These are phyloP conservation scores for Caenorhabditis drosophilae DNA, from an alignment of 2,888 invertebrate genomes.

Conservation along the genomic window DNA sequence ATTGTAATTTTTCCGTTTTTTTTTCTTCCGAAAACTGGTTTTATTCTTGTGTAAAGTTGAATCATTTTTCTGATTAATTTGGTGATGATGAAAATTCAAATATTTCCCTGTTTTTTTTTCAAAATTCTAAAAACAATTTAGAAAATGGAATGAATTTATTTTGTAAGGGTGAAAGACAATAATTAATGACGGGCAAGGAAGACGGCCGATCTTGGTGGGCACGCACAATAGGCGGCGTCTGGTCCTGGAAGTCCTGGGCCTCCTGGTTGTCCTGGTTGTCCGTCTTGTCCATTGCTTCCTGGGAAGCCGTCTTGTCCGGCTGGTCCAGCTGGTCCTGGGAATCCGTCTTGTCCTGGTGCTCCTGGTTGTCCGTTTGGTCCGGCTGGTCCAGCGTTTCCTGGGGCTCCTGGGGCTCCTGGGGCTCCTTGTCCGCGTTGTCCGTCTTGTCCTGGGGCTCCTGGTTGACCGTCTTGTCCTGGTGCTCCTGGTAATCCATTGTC, in stretches of 20 bases:
- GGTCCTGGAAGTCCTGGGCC: constrained; percentile 50
- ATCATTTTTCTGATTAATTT: too few relatives aligned
- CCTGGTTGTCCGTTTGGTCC: constrained; percentile 41
- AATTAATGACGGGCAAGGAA: constrained; percentile 43
- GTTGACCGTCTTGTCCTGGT: constrained; percentile 51
- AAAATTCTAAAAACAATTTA: too few relatives aligned
- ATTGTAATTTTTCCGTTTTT: too few relatives aligned
- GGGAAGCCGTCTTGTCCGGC: constrained; percentile 39
- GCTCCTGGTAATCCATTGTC: constrained; percentile 50
- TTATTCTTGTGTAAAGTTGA: too few relatives aligned
- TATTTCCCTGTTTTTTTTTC: too few relatives aligned
- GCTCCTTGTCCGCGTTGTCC: constrained; percentile 46
- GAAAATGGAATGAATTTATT: too few relatives aligned
- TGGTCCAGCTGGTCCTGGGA: constrained; percentile 40
- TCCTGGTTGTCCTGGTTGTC: constrained; percentile 45
- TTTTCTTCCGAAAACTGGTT: too few relatives aligned
- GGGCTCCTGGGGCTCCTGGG: constrained; percentile 49
- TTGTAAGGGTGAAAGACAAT: too few relatives aligned
- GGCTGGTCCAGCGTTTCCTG: constrained; percentile 45
- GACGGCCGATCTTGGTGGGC: constrained; percentile 51
- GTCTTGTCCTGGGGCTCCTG: constrained; percentile 48
- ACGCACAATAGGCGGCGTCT: constrained; percentile 55
- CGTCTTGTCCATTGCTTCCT: constrained; percentile 47
- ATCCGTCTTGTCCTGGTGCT: constrained; percentile 38
- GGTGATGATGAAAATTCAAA: too few relatives aligned